A percentile compares a stretch with the other conserved stretches of the same genome.
Conservation (phyloP, 1,140 invertebrate species). For the Oppia nitens region DNA sequence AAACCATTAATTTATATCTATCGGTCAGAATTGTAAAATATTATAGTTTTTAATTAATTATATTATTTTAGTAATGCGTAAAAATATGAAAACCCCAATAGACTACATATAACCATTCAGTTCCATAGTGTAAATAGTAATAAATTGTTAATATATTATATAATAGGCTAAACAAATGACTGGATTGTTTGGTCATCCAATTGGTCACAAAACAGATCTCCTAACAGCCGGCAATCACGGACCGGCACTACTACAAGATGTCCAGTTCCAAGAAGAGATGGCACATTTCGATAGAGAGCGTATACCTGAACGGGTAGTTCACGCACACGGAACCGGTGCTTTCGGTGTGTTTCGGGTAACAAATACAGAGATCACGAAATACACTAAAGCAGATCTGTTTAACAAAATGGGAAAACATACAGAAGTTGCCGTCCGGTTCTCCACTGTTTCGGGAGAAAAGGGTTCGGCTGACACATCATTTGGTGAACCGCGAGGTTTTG, state of each 20-base stretch:
- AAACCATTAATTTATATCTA: too few relatives aligned
- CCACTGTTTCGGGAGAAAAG: constrained; percentile 69
- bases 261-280: constrained; percentile 65
- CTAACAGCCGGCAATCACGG: constrained; percentile 72
- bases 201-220: constrained; percentile 55
- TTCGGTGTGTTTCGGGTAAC: constrained; percentile 77
- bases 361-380: constrained; percentile 52
- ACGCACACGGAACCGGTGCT: constrained; percentile 92
- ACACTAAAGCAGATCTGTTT: constrained; percentile 50
- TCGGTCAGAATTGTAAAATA: too few relatives aligned
- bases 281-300: constrained; percentile 75
- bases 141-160: too few relatives aligned
- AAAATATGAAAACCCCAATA: too few relatives aligned
- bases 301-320: constrained; percentile 92
- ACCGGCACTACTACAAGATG: constrained; percentile 66
- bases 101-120: too few relatives aligned
- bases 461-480: constrained; percentile 71
- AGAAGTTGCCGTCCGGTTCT: constrained; percentile 60
- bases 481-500: constrained; percentile 82
- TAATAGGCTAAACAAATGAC: constrained; percentile 30
- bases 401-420: constrained; percentile 52
- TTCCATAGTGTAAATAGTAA: too few relatives aligned
- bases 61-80: too few relatives aligned
- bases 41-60: too few relatives aligned
- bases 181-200: constrained; percentile 54